Evolutionary conservation across 2,888 invertebrate species (phyloP).

Genomic region (Leptura quadrifasciata): DNA sequence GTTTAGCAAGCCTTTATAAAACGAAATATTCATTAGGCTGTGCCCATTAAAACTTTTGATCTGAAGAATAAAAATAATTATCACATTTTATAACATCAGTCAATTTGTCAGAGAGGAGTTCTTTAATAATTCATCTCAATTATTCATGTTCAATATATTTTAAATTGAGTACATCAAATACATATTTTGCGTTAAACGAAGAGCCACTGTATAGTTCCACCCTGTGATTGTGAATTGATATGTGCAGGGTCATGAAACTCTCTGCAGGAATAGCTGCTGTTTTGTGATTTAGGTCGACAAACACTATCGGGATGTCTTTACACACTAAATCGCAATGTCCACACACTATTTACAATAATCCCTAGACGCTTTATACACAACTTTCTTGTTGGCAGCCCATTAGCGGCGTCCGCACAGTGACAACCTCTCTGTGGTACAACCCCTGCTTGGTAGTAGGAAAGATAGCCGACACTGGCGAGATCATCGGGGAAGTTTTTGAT

Average conservation of each 20-base stretch:
- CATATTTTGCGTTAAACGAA: no score
- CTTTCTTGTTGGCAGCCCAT: conserved; percentile 82
- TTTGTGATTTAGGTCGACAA: conserved; percentile 11
- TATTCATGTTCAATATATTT: no score
- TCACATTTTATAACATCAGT: no score
- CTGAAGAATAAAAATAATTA: no score
- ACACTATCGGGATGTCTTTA: conserved; percentile 26
- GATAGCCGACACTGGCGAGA: conserved; percentile 72
- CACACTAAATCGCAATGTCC: conserved; percentile 33
- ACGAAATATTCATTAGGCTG: no score
- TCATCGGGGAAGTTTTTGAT: conserved; percentile 73
- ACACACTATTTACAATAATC: conserved; percentile 52
- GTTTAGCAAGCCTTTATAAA: no score
- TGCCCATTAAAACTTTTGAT: no score
- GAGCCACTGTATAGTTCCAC: no score
- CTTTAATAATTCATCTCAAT: no score
- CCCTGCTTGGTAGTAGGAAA: conserved; percentile 71
- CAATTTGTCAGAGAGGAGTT: no score
- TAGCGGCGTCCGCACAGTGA: conserved; percentile 83
- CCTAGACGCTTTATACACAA: conserved; percentile 77
- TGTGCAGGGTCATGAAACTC: not conserved
- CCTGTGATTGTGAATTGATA: not conserved
- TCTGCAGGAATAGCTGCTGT: not conserved
- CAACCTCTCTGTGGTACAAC: conserved; percentile 79
- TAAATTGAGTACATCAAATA: no score